Base-by-base conservation (phyloP, 1,140 invertebrate species). In the Ceratina australensis region DNA sequence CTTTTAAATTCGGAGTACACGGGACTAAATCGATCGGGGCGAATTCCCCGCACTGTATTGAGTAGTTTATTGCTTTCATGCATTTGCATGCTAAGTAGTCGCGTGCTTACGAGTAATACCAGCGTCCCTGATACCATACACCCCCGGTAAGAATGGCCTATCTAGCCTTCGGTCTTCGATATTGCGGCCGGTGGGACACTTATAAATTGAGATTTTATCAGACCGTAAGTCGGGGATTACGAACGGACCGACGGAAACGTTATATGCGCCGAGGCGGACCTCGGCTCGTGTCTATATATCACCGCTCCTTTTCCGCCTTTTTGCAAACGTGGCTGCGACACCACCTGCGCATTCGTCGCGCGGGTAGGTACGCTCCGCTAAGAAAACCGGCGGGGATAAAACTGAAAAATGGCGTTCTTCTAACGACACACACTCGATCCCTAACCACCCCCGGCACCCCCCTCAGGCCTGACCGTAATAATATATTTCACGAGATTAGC, bases 51-150 rank as follows among this genome's bases (percentile, higher is more conserved):
- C 89, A 87, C 89, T 88, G 87, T 92, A 92, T 92, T 91, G 91
- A 91, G 91, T 92, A 92, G 90, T 92, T 92, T 91, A 92, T 92
- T 92, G 91, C 91, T 91, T 91, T 92, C 89, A 90, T 91, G 90
- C 89, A 92, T 92, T 92, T 92, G 91, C 91, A 92, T 92, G 89
- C 90, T 91, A 91, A 91, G 88, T 88, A 91, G 90, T 92, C 87
- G 91, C 91, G 91, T 92, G 91, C 86, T 91, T 87, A 86, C 88
- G 73, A 90, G 90, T 91, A 91, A 92, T 91, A 91, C 91, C 89
- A 90, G 81, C 87, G 85, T 88, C 88, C 88, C 89, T 91, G 90
- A 91, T 91, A 91, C 85, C 89, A 87, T 90, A 91, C 82, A 89
- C 89, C 85, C 79, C 84, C 80, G 78, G 85, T 85, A 90, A 91